Conservation (phyloP, 2,888 invertebrate species). For the Cataglyphis rosenhaueri region DNA sequence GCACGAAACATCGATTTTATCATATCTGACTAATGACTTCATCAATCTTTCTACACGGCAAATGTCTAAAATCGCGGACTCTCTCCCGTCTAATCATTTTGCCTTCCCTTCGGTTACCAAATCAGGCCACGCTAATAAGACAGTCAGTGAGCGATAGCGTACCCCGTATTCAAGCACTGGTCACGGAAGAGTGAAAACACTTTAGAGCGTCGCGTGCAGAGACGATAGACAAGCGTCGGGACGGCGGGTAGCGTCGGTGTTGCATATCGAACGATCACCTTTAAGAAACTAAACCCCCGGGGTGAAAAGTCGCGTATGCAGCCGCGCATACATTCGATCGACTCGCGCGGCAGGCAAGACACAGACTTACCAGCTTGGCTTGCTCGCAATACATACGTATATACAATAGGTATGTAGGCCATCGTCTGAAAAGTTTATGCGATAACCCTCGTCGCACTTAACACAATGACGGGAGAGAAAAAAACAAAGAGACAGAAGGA, state of each 20-base stretch:
- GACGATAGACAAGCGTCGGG: constrained; percentile 14
- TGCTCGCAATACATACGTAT: constrained; percentile 53
- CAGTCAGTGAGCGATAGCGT: constrained; percentile 40
- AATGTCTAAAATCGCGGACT: constrained; percentile 26
- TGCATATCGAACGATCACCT: constrained; percentile 55
- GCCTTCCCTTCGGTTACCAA: not conserved
- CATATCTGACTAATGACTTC: constrained; percentile 33
- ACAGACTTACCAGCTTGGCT: constrained; percentile 44
- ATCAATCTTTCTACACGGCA: constrained; percentile 27
- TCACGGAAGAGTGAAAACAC: constrained; percentile 38
- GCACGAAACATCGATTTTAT: not conserved
- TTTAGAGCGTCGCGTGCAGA: constrained; percentile 32
- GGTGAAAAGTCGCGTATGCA: constrained; percentile 59
- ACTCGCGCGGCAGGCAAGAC: constrained; percentile 42
- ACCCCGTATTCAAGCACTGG: constrained; percentile 1
- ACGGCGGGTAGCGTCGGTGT: not conserved
- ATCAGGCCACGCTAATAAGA: constrained; percentile 47
- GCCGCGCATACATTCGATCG: constrained; percentile 57
- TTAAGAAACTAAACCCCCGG: constrained; percentile 53
- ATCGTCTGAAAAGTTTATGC: constrained; percentile 77
- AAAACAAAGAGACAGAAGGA: not conserved
- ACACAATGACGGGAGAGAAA: constrained; percentile 45
- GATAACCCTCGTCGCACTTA: constrained; percentile 61
- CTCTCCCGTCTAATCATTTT: constrained; percentile 19
- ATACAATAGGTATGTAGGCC: constrained; percentile 72